Conservation (phyloP, 2,888 invertebrate genomes). For the Brachynemurus nebulosus region DNA sequence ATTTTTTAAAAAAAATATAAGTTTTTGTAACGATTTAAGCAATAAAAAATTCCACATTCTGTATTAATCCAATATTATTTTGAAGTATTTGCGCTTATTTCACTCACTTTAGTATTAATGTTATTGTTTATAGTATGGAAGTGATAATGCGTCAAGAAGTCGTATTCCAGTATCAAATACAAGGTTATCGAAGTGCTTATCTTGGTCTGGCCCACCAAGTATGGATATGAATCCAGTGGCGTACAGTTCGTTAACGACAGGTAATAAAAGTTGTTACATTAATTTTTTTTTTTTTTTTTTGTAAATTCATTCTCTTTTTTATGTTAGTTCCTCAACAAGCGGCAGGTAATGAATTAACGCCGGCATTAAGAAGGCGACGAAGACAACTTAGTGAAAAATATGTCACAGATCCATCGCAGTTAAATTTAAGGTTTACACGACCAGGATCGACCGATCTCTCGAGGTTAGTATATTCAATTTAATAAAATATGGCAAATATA, state of each 20-base stretch:
- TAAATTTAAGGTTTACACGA: slow-evolving; percentile 66
- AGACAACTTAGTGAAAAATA: slow-evolving; percentile 70
- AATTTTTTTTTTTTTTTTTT: background rate
- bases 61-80: too few species aligned
- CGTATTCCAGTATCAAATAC: slow-evolving; percentile 46
- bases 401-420: slow-evolving; percentile 69
- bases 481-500: too few species aligned
- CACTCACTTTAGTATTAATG: too few species aligned
- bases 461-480: slow-evolving; percentile 5
- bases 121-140: slow-evolving; percentile 3
- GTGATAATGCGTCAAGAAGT: slow-evolving; percentile 31
- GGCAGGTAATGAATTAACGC: slow-evolving; percentile 31
- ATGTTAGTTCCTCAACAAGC: slow-evolving; percentile 5
- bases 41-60: too few species aligned
- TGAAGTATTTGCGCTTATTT: too few species aligned
- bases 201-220: slow-evolving; percentile 42
- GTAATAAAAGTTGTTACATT: background rate
- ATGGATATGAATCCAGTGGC: slow-evolving; percentile 6
- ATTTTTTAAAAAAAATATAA: too few species aligned
- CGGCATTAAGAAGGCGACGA: slow-evolving; percentile 55
- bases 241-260: slow-evolving; percentile 5
- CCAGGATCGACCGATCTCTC: slow-evolving; percentile 35
- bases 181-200: slow-evolving; percentile 53
- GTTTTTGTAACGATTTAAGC: too few species aligned
- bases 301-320: too few species aligned